A percentile compares a stretch with the other conserved stretches of the same genome.
These are phyloP conservation scores for Gila robusta DNA, from an alignment of 2,797 vertebrate species.

Conservation along the genomic window DNA sequence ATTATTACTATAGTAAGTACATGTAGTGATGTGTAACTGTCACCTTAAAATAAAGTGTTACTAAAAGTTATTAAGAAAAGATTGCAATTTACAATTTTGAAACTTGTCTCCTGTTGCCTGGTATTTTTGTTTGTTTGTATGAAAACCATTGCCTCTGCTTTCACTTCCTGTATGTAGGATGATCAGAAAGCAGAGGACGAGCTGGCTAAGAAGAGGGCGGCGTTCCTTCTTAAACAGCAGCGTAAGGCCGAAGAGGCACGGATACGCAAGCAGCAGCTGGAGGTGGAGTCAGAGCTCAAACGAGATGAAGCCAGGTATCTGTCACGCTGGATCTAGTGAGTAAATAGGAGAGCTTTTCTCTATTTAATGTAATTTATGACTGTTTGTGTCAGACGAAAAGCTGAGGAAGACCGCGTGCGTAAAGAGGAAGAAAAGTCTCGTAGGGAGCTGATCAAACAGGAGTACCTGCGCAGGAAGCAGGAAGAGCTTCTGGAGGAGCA, in stretches of 20 bases:
- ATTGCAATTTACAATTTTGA: neutral
- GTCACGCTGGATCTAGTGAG: neutral
- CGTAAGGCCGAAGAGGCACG: constrained; percentile 87
- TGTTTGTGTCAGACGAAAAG: constrained; percentile 80
- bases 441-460: constrained; percentile 88
- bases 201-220: constrained; percentile 84
- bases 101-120: neutral
- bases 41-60: no score
- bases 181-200: constrained; percentile 89
- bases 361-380: neutral
- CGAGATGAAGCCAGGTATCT: constrained; percentile 85
- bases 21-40: no score
- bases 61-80: neutral
- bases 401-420: constrained; percentile 86
- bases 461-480: constrained; percentile 86
- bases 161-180: constrained; percentile 72
- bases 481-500: constrained; percentile 88
- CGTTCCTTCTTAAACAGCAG: constrained; percentile 88
- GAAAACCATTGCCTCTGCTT: neutral
- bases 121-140: neutral
- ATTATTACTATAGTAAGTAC: no score
- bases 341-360: neutral
- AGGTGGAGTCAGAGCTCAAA: constrained; percentile 85
- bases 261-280: constrained; percentile 83
- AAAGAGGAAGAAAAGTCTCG: constrained; percentile 90